Conservation (phyloP, 2,113 vertebrate species). For the Apistogramma diplotaenia region DNA sequence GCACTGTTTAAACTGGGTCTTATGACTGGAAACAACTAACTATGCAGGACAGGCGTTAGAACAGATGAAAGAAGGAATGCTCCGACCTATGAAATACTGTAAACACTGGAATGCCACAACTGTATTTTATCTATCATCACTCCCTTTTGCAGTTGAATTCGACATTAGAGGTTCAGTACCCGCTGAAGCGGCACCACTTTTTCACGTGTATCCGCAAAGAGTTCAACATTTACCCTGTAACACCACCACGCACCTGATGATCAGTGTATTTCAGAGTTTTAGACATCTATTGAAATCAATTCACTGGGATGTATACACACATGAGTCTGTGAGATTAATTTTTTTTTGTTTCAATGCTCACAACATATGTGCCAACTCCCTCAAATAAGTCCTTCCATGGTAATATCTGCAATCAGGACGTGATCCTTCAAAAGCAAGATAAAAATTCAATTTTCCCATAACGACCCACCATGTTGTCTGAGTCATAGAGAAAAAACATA, state of each 20-base stretch:
- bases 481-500: not conserved
- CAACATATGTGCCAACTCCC: not conserved
- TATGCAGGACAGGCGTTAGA: too few relatives aligned
- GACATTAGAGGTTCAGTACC: not conserved
- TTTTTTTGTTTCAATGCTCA: not conserved
- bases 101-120: not conserved
- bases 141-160: not conserved
- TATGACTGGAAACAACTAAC: not conserved
- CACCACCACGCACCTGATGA: not conserved
- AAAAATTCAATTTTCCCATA: constrained; percentile 14
- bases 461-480: not conserved
- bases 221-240: not conserved
- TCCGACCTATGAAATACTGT: not conserved
- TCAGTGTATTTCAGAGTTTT: not conserved
- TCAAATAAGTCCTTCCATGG: not conserved
- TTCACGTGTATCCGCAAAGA: not conserved
- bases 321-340: constrained; percentile 1
- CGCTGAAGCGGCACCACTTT: not conserved
- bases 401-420: not conserved
- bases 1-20: not conserved
- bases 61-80: not conserved
- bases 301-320: not conserved
- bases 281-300: not conserved
- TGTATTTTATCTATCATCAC: not conserved
- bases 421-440: not conserved